phyloP scores from a whole-genome alignment of 2,888 invertebrate species.

The Trypoxylon attenuatum region DNA sequence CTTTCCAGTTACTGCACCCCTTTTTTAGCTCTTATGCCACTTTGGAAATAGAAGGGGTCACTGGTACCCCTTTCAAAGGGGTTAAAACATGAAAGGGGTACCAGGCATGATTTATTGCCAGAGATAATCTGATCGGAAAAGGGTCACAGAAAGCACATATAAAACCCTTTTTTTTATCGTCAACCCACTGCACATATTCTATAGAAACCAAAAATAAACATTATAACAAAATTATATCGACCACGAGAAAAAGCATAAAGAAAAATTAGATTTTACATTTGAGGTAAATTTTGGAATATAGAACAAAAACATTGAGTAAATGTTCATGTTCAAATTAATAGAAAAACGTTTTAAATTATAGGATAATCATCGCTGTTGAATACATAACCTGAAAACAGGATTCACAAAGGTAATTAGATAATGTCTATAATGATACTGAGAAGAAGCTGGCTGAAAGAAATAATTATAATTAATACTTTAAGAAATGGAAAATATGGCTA shows the following conservation, averaged over 20 bases:
- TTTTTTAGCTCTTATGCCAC: slow-evolving; percentile 66
- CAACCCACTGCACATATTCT: too few relatives aligned
- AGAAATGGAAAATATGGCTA: too few relatives aligned
- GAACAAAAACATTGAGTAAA: neutral
- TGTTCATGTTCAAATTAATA: neutral
- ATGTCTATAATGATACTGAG: too few relatives aligned
- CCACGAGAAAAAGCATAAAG: too few relatives aligned
- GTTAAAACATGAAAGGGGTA: slow-evolving; percentile 42
- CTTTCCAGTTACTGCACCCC: slow-evolving; percentile 56
- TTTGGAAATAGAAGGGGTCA: slow-evolving; percentile 63
- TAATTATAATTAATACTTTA: too few relatives aligned
- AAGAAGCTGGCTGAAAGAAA: too few relatives aligned
- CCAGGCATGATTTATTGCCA: slow-evolving; percentile 32
- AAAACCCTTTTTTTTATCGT: neutral
- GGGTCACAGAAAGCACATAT: neutral
- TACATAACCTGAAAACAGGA: neutral
- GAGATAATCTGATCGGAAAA: slow-evolving; percentile 8
- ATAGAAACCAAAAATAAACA: too few relatives aligned
- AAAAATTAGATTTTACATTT: neutral
- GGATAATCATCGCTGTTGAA: neutral
- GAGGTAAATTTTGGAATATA: neutral
- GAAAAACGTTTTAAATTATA: neutral
- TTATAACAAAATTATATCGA: neutral
- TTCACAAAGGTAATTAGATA: neutral
- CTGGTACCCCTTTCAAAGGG: slow-evolving; percentile 62